Conservation (phyloP, 2,888 invertebrate genomes). For the Leucophora obtusa region DNA sequence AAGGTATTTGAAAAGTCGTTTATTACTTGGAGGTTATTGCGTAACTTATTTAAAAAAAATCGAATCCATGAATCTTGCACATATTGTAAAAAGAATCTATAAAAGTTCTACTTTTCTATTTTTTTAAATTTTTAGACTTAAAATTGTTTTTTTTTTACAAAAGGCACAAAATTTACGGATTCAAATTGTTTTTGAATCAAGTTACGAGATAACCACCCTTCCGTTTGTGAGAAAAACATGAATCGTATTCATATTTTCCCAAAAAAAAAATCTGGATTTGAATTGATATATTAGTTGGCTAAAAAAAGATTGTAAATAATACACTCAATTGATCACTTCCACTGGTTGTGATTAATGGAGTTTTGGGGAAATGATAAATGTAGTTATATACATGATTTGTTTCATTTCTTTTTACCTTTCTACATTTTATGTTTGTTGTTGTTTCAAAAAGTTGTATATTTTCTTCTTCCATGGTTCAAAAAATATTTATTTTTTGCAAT, state of each 20-base stretch:
- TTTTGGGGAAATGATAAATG: slow-evolving; percentile 62
- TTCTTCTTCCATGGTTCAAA: slow-evolving; percentile 47
- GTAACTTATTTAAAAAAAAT: too few species aligned
- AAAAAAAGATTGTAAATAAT: neutral
- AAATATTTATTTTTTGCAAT: slow-evolving; percentile 43
- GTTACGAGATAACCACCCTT: too few species aligned
- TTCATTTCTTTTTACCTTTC: slow-evolving; percentile 58
- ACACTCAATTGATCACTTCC: neutral
- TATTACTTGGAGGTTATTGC: too few species aligned
- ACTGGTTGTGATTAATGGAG: neutral
- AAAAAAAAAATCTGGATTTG: neutral
- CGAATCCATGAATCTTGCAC: too few species aligned
- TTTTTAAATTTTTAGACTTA: too few species aligned
- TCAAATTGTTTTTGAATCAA: too few species aligned
- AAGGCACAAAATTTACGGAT: too few species aligned
- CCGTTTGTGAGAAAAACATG: too few species aligned
- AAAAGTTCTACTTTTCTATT: too few species aligned
- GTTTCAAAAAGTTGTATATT: slow-evolving; percentile 24
- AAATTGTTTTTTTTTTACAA: too few species aligned
- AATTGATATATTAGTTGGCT: neutral
- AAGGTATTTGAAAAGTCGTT: neutral
- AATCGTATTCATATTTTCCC: neutral
- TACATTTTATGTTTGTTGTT: slow-evolving; percentile 49
- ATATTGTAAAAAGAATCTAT: too few species aligned
- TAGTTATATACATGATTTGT: slow-evolving; percentile 71